phyloP scores from a whole-genome alignment of 2,888 invertebrate species.

The Eilema caniola region DNA sequence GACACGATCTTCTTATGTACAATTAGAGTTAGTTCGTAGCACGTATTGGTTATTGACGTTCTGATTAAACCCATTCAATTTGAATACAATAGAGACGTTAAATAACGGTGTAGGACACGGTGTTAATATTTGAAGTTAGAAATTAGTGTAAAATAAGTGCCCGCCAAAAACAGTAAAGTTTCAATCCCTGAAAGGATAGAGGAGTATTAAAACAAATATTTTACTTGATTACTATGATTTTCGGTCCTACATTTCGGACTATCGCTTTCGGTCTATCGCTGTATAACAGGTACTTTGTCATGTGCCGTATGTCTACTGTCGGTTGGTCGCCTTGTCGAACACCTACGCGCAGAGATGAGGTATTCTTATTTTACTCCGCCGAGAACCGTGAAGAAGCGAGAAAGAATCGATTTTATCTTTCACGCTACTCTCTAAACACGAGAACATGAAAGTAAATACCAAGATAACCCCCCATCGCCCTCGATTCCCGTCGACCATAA shows the following conservation, averaged over 20 bases:
- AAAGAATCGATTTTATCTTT: background rate
- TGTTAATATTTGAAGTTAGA: slow-evolving; percentile 24
- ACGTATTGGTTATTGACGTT: slow-evolving; percentile 47
- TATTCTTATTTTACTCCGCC: too few relatives aligned
- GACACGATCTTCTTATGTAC: slow-evolving; percentile 18
- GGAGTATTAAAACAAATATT: too few relatives aligned
- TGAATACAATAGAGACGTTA: slow-evolving; percentile 58
- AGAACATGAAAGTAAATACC: slow-evolving; percentile 26
- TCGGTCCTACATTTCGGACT: too few relatives aligned
- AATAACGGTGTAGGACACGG: slow-evolving; percentile 31
- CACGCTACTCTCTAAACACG: background rate
- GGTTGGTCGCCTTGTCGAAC: background rate
- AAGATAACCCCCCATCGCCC: slow-evolving; percentile 23
- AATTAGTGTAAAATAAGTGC: background rate
- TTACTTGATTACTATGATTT: too few relatives aligned
- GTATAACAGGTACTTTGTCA: too few relatives aligned
- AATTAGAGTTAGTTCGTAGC: slow-evolving; percentile 19
- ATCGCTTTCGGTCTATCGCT: too few relatives aligned
- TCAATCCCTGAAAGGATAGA: too few relatives aligned
- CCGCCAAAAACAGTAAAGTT: too few relatives aligned
- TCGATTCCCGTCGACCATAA: slow-evolving; percentile 30
- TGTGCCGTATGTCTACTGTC: too few relatives aligned
- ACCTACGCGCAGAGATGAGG: too few relatives aligned
- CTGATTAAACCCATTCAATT: slow-evolving; percentile 59
- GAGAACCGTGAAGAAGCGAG: background rate